Evolutionary conservation across 2,888 invertebrate genomes (phyloP).

Genomic region (Camptogramma bilineatum): DNA sequence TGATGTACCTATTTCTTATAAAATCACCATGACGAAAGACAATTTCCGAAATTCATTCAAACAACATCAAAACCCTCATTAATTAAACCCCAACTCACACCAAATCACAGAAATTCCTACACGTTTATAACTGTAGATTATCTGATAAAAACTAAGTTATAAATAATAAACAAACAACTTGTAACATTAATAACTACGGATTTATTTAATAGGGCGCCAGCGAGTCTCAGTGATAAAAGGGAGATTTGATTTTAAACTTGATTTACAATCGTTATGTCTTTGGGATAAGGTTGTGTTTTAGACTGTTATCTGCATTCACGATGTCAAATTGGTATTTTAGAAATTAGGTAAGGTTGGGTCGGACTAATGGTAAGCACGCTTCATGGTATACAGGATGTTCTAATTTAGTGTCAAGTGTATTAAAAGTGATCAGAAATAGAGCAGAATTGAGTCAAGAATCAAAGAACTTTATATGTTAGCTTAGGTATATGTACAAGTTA

Average conservation of each 20-base stretch:
- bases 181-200: conserved; percentile 81
- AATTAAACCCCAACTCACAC: conserved; percentile 30
- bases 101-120: conserved; percentile 35
- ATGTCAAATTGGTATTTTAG: conserved; percentile 15
- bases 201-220: conserved; percentile 80
- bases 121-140: conserved; percentile 38
- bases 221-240: conserved; percentile 67
- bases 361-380: not conserved
- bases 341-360: conserved; percentile 5
- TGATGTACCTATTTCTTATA: no score
- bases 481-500: no score
- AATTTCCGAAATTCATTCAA: not conserved
- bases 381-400: not conserved
- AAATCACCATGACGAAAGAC: not conserved
- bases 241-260: conserved; percentile 40
- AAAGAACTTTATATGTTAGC: no score
- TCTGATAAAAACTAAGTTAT: conserved; percentile 57
- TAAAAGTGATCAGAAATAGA: no score
- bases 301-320: conserved; percentile 18
- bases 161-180: conserved; percentile 76
- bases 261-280: conserved; percentile 17
- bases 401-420: no score
- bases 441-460: no score
- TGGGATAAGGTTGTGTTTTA: conserved; percentile 26
- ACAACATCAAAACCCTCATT: conserved; percentile 9